Conservation (phyloP, 2,888 invertebrate genomes). For the Andrena bicolor region DNA sequence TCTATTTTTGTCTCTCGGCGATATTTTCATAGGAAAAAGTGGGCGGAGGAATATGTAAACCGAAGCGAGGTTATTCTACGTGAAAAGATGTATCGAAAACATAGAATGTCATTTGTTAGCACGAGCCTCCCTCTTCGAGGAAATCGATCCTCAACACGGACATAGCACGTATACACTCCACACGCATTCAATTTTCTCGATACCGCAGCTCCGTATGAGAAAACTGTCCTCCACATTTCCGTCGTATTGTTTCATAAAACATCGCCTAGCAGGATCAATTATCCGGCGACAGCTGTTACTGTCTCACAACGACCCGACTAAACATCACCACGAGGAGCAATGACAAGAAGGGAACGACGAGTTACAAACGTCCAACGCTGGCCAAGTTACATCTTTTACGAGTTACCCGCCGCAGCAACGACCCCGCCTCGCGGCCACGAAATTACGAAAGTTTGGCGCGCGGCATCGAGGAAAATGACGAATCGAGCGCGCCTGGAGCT, state of each 20-base stretch:
- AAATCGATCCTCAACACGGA: not conserved
- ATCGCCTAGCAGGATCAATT: too few species aligned
- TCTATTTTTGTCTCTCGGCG: not conserved
- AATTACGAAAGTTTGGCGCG: conserved; percentile 58
- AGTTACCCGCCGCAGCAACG: conserved; percentile 4
- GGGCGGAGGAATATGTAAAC: not conserved
- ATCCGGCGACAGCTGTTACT: too few species aligned
- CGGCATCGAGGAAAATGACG: conserved; percentile 45
- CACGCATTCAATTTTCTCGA: too few species aligned
- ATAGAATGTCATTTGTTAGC: not conserved
- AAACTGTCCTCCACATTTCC: too few species aligned
- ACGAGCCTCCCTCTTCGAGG: not conserved
- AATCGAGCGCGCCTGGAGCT: conserved; percentile 24
- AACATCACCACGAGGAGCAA: not conserved
- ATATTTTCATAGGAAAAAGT: not conserved
- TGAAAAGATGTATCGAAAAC: conserved; percentile 1
- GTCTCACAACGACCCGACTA: not conserved
- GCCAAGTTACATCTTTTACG: not conserved
- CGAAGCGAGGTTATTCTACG: not conserved
- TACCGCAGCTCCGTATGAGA: too few species aligned
- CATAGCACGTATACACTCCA: too few species aligned
- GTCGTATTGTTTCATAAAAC: too few species aligned
- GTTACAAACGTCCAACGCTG: not conserved
- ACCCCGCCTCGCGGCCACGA: conserved; percentile 12
- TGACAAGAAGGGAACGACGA: not conserved